These are phyloP conservation scores for Caenorhabditis panamensis DNA, from an alignment of 2,888 invertebrate genomes.

Conservation along the genomic window DNA sequence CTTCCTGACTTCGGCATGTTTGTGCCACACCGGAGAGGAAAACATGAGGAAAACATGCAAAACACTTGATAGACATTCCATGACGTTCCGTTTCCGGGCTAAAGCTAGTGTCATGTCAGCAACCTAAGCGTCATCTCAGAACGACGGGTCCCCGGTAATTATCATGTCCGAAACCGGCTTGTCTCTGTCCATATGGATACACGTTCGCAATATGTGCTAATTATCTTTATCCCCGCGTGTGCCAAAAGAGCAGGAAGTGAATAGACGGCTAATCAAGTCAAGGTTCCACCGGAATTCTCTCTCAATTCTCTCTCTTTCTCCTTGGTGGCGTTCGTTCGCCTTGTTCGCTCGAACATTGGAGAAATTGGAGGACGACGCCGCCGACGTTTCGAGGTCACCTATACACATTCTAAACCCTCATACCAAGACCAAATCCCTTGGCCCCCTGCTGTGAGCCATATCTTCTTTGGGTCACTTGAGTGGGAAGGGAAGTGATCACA, in stretches of 20 bases:
- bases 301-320: neutral
- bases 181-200: slow-evolving; percentile 12
- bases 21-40: neutral
- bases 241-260: slow-evolving; percentile 6
- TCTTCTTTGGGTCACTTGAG: neutral
- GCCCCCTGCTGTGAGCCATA: slow-evolving; percentile 24
- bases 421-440: neutral
- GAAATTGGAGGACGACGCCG: slow-evolving; percentile 5
- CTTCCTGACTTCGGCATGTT: slow-evolving; percentile 43
- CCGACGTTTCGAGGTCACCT: slow-evolving; percentile 10
- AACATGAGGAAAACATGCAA: too few species aligned
- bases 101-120: neutral
- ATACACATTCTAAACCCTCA: neutral
- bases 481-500: slow-evolving; percentile 10
- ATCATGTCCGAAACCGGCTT: slow-evolving; percentile 34
- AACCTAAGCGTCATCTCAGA: neutral
- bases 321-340: neutral
- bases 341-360: neutral
- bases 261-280: slow-evolving; percentile 48
- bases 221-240: slow-evolving; percentile 26
- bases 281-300: slow-evolving; percentile 9
- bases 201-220: slow-evolving; percentile 31
- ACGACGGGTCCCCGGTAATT: slow-evolving; percentile 21
- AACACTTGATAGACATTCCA: slow-evolving; percentile 13
- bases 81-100: neutral